Evolutionary conservation across 2,888 invertebrate species (phyloP).

Genomic region (Formica aserva): DNA sequence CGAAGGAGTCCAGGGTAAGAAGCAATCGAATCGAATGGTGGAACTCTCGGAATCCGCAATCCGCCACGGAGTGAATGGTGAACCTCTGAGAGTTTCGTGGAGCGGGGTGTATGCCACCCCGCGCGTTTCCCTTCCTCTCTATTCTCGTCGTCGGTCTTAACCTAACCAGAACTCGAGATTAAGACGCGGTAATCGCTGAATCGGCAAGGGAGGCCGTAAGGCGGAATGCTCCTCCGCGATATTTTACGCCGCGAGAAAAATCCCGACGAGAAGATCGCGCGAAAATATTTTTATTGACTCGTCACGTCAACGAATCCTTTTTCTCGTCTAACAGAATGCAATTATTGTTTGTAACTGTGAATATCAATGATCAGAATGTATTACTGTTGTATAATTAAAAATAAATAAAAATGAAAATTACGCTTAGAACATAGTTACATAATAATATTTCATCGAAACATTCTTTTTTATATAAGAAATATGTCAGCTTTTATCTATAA

Average conservation of each 20-base stretch:
- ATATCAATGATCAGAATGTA: background rate
- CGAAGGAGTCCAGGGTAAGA: conserved; percentile 75
- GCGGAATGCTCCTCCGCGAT: conserved; percentile 39
- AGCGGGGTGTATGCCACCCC: conserved; percentile 49
- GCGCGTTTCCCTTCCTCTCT: conserved; percentile 41
- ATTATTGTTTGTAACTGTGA: background rate
- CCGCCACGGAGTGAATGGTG: conserved; percentile 81
- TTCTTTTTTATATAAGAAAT: background rate
- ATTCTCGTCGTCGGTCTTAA: conserved; percentile 56
- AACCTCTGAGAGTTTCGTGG: conserved; percentile 77
- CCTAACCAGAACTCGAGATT: conserved; percentile 73
- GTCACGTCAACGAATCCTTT: background rate
- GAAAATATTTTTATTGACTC: conserved; percentile 69
- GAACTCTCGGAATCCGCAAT: conserved; percentile 83
- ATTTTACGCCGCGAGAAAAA: conserved; percentile 37
- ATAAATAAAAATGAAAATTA: background rate
- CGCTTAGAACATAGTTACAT: background rate
- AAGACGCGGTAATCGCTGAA: conserved; percentile 77
- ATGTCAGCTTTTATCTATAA: background rate
- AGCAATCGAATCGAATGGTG: conserved; percentile 80
- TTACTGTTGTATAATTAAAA: background rate
- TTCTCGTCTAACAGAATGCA: background rate
- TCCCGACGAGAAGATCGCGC: conserved; percentile 11
- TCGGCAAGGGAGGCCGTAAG: conserved; percentile 72
- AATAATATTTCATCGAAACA: background rate